Evolutionary conservation across 1,140 invertebrate species (phyloP).

Genomic region (Drosophila virilis): DNA sequence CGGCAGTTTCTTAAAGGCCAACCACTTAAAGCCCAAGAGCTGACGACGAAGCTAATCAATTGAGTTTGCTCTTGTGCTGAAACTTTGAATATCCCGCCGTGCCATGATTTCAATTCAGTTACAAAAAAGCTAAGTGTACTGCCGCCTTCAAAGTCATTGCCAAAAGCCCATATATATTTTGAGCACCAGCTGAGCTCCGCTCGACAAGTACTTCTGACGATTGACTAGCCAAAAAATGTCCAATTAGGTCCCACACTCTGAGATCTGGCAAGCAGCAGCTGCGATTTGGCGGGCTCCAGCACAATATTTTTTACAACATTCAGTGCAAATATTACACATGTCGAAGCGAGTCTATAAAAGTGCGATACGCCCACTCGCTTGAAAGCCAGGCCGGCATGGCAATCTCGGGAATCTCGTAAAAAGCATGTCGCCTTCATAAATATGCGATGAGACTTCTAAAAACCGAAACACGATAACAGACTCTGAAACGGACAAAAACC

Average conservation of each 20-base stretch:
- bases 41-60: constrained; percentile 21
- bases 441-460: constrained; percentile 35
- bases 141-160: constrained; percentile 13
- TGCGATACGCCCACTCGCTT: neutral
- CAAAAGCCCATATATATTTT: neutral
- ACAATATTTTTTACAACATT: constrained; percentile 9
- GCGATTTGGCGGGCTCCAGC: neutral
- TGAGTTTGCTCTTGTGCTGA: neutral
- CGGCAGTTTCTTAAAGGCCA: constrained; percentile 17
- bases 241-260: constrained; percentile 34
- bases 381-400: constrained; percentile 29
- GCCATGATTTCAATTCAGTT: constrained; percentile 7
- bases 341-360: constrained; percentile 7
- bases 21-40: constrained; percentile 7
- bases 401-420: constrained; percentile 32
- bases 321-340: constrained; percentile 13
- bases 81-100: constrained; percentile 1
- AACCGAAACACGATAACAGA: constrained; percentile 2
- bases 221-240: constrained; percentile 36
- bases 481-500: neutral
- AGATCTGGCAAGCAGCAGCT: constrained; percentile 6
- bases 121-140: constrained; percentile 12
- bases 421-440: constrained; percentile 47
- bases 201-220: constrained; percentile 16
- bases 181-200: constrained; percentile 37